phyloP scores from a whole-genome alignment of 2,113 vertebrate species.

The Cavia aperea region DNA sequence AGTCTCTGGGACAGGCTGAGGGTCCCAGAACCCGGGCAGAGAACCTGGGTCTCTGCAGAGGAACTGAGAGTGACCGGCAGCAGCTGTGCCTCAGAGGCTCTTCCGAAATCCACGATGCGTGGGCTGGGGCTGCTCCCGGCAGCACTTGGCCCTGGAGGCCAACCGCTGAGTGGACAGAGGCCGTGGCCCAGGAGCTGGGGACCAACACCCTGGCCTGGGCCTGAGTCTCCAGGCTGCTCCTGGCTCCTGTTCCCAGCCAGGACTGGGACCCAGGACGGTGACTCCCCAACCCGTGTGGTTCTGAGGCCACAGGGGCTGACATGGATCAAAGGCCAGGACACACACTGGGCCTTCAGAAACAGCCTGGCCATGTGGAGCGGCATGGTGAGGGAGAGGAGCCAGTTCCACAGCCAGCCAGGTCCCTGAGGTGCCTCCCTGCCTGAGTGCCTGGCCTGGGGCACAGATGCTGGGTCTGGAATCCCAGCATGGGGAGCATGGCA shows the following conservation, averaged over 20 bases:
- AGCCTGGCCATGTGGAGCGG: not conserved
- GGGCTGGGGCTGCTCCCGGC: not conserved
- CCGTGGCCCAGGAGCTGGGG: accelerated
- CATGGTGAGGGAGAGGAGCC: not conserved
- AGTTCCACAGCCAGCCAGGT: not conserved
- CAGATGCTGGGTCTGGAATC: not conserved
- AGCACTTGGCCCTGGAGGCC: not conserved
- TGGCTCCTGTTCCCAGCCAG: not conserved
- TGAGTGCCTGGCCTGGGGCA: no score
- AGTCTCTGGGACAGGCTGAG: accelerated
- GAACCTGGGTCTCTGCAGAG: not conserved
- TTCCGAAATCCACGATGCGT: not conserved
- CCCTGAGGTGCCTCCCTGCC: accelerated
- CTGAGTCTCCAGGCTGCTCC: not conserved
- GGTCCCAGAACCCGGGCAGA: accelerated
- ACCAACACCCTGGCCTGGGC: accelerated
- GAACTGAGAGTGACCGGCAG: not conserved
- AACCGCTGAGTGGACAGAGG: not conserved
- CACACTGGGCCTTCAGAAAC: not conserved
- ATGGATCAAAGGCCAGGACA: accelerated
- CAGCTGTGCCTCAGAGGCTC: accelerated
- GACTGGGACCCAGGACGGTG: accelerated
- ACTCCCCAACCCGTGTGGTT: accelerated
- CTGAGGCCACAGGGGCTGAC: not conserved
- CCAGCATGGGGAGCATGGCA: accelerated